Evolutionary conservation across 2,113 vertebrate genomes (phyloP), one percentile per base, ranked within the genome.

Genomic region (Chaenocephalus aceratus): DNA sequence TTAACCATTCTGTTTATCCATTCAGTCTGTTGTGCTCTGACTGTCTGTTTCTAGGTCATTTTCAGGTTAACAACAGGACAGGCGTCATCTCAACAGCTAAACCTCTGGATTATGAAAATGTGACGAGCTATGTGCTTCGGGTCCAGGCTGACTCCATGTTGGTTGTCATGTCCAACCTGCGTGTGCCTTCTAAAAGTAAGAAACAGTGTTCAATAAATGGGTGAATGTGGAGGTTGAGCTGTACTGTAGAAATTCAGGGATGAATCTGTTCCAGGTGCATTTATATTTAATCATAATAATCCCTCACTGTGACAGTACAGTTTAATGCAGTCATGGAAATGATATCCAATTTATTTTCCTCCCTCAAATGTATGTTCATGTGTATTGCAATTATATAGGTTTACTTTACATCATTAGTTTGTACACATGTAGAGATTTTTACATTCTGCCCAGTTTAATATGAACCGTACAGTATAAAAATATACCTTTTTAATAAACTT

Each of bases 101-200:
- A 77, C 67, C 84, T 52, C 91, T 98, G 92, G 97, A 98, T 90
- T 98, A 97, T 74, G 97, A 98, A 87, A 90, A 80, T 0, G 84
- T 96, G 75, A 95, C 88, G 63, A 95, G 81, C 61, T 98, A 97
- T 0, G 82, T 96, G 81, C 95, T 98, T 14, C 93, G 95, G 34
- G 95, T 97, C 54, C 97, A 98, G 90, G 97, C 97, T 0, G 97
- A 98, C 86, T 96, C 97, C 1, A 88, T 98, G 75, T 12, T 95
- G 41, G 91, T 97, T 48, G 95, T 97, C 34, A 92, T 94, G 70
- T 95, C 95, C 89, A 97, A 97, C 88, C 91, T 97, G 57, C 91
- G 96, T 0, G 97, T 96, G 68, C 96, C 96, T 78, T 98, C 97
- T 63, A 97, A 97, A 96, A 96, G 97, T 97, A 95, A 96, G 96